Evolutionary conservation across 2,113 vertebrate species (phyloP).

Genomic region (Trogon surrucura): DNA sequence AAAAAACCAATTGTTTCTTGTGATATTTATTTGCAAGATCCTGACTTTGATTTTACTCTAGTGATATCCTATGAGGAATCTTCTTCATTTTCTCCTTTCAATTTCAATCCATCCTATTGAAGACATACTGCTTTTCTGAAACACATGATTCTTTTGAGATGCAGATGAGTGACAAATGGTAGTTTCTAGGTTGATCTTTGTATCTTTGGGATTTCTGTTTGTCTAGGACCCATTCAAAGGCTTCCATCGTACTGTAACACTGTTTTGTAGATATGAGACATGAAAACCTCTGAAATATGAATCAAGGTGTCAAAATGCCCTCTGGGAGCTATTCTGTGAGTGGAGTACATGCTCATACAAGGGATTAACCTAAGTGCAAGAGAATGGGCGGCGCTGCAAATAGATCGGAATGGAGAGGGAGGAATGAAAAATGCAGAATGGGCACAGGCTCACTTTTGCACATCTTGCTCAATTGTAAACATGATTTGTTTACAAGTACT

Average conservation of each 20-base stretch:
- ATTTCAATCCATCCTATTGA: constrained; percentile 59
- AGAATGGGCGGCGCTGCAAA: not conserved
- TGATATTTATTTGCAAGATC: constrained; percentile 53
- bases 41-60: constrained; percentile 65
- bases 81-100: constrained; percentile 71
- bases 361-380: not conserved
- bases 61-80: constrained; percentile 57
- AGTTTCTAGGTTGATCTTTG: constrained; percentile 41
- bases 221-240: constrained; percentile 28
- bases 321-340: not conserved
- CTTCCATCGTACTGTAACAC: constrained; percentile 31
- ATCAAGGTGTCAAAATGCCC: constrained; percentile 13
- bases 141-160: constrained; percentile 61
- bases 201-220: constrained; percentile 44
- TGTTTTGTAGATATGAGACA: constrained; percentile 27
- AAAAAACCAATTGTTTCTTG: constrained; percentile 53
- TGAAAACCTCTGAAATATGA: constrained; percentile 24
- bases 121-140: constrained; percentile 64
- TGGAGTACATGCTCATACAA: not conserved
- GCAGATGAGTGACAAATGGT: constrained; percentile 54
- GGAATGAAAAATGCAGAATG: not conserved
- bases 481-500: not conserved
- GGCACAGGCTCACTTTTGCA: not conserved
- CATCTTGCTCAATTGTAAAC: not conserved
- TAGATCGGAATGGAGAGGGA: not conserved